Conservation (phyloP, 1,140 invertebrate genomes). For the Bemisia tabaci region DNA sequence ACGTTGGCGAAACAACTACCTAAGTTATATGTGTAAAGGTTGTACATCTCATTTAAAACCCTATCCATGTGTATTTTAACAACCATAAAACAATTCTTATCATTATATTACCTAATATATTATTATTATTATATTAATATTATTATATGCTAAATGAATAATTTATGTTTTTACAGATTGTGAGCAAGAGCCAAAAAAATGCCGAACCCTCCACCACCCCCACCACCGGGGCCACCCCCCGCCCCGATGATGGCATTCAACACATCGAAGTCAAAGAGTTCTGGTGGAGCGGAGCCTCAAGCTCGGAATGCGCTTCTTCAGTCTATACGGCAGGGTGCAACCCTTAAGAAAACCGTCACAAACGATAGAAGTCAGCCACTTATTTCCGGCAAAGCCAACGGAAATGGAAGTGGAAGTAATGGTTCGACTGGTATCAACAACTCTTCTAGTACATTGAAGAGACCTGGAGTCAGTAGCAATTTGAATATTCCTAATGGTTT, state of each 20-base stretch:
- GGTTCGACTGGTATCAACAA: slow-evolving; percentile 32
- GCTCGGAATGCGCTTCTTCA: slow-evolving; percentile 52
- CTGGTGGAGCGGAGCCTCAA: slow-evolving; percentile 31
- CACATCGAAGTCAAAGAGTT: slow-evolving; percentile 26
- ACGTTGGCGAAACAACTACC: too few species aligned
- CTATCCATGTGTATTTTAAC: too few species aligned
- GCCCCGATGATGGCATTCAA: slow-evolving; percentile 35
- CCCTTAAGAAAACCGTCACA: slow-evolving; percentile 72
- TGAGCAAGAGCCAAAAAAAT: too few species aligned
- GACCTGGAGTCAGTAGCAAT: slow-evolving; percentile 11
- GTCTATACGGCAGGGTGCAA: slow-evolving; percentile 66
- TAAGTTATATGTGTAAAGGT: too few species aligned
- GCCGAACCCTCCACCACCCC: slow-evolving; percentile 9
- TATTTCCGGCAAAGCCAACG: slow-evolving; percentile 39
- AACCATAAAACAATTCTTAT: too few species aligned
- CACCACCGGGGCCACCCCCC: slow-evolving; percentile 10
- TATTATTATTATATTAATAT: too few species aligned
- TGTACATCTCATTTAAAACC: too few species aligned
- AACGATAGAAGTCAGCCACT: slow-evolving; percentile 76
- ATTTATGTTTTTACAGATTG: too few species aligned
- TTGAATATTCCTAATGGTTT: slow-evolving; percentile 33
- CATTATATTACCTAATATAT: too few species aligned
- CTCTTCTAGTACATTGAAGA: slow-evolving; percentile 32
- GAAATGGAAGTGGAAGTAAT: slow-evolving; percentile 29
- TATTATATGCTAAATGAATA: too few species aligned